Percentiles rank a stretch among this genome's conserved stretches.
These are phyloP conservation scores for Bombus polaris DNA, from an alignment of 1,140 invertebrate species.

Conservation along the genomic window DNA sequence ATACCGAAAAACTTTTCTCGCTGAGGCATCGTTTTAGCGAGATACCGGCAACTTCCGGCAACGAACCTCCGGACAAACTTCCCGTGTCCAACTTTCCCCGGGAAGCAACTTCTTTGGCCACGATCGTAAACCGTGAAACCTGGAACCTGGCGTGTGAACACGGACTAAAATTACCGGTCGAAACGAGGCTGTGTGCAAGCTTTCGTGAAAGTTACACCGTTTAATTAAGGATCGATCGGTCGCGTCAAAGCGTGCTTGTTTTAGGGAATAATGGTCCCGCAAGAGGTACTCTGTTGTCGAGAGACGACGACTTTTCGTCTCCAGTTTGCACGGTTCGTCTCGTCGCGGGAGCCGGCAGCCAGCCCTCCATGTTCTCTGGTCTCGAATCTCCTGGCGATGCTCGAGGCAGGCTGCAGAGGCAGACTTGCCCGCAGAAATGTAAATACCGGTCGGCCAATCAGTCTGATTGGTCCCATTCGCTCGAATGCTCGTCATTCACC, in stretches of 20 bases:
- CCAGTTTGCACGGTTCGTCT: constrained; percentile 22
- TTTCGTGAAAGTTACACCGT: not conserved
- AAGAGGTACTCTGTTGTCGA: not conserved
- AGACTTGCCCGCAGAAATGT: constrained; percentile 74
- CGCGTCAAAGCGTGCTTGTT: not conserved
- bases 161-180: constrained; percentile 10
- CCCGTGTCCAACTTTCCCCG: constrained; percentile 14
- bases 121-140: constrained; percentile 28
- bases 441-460: constrained; percentile 78
- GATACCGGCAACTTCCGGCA: constrained; percentile 1
- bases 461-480: constrained; percentile 77
- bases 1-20: constrained; percentile 22
- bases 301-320: constrained; percentile 14
- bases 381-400: constrained; percentile 49
- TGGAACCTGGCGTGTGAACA: not conserved
- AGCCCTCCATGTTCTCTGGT: constrained; percentile 57
- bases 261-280: not conserved
- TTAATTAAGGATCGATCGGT: constrained; percentile 32
- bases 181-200: not conserved
- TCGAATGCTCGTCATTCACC: constrained; percentile 74
- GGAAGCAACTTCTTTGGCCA: constrained; percentile 6
- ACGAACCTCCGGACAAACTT: constrained; percentile 1
- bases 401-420: constrained; percentile 44
- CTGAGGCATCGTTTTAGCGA: not conserved
- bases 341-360: constrained; percentile 19